Conservation (phyloP, 2,113 vertebrate genomes). For the Plecotus auritus region DNA sequence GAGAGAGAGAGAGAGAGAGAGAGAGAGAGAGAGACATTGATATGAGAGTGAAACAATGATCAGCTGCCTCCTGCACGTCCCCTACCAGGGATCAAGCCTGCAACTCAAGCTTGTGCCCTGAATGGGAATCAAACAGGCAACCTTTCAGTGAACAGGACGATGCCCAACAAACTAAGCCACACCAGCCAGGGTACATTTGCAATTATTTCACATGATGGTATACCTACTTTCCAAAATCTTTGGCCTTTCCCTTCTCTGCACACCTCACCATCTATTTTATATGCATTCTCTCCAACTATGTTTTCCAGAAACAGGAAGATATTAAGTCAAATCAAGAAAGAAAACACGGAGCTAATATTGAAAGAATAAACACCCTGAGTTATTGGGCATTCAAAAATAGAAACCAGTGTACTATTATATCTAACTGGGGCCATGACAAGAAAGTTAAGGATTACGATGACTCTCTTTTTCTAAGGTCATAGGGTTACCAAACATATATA, state of each 20-base stretch:
- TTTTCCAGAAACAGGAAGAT: background rate
- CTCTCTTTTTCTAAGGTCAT: background rate
- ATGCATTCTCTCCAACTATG: background rate
- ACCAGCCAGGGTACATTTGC: background rate
- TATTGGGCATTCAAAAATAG: background rate
- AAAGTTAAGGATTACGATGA: background rate
- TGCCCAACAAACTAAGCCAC: too few relatives aligned
- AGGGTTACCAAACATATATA: background rate
- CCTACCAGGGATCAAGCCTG: too few relatives aligned
- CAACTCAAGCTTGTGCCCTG: too few relatives aligned
- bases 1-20: too few relatives aligned
- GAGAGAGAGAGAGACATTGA: too few relatives aligned
- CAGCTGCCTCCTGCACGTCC: too few relatives aligned
- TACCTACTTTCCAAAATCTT: background rate
- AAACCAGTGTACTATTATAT: background rate
- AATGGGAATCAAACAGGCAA: too few relatives aligned
- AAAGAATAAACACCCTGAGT: background rate
- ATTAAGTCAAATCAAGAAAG: background rate
- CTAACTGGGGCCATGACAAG: background rate
- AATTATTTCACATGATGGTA: background rate
- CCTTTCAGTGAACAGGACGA: too few relatives aligned
- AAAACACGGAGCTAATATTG: background rate
- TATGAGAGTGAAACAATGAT: too few relatives aligned
- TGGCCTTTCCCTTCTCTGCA: constrained; percentile 9
- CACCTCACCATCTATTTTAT: background rate